These are phyloP conservation scores for Meiosimyza platycephala DNA, from an alignment of 2,888 invertebrate species.

Conservation along the genomic window DNA sequence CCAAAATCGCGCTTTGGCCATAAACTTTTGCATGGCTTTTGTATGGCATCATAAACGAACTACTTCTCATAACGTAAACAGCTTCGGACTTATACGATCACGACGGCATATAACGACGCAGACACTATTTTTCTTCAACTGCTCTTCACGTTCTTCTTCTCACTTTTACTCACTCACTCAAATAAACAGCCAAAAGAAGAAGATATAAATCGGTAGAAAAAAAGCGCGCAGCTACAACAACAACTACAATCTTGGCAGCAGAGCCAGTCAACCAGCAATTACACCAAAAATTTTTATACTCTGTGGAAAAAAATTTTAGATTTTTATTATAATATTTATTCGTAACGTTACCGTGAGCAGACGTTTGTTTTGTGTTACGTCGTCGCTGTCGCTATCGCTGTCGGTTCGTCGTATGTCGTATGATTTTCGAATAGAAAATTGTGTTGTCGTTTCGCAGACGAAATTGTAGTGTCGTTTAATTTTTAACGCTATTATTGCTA, in stretches of 20 bases:
- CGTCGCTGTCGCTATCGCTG: background rate
- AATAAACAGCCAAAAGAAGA: constrained; percentile 18
- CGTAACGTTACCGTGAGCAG: constrained; percentile 30
- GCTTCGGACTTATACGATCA: constrained; percentile 35
- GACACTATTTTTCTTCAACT: constrained; percentile 19
- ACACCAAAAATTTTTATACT: constrained; percentile 67
- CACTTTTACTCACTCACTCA: constrained; percentile 6
- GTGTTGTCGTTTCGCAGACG: constrained; percentile 5
- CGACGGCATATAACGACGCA: constrained; percentile 18
- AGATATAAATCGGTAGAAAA: constrained; percentile 34
- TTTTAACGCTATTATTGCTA: constrained; percentile 26
- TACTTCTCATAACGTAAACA: constrained; percentile 69
- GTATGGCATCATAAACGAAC: constrained; percentile 68
- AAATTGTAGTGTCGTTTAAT: background rate
- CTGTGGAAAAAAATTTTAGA: constrained; percentile 66
- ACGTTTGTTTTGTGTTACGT: constrained; percentile 26
- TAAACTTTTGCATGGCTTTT: constrained; percentile 66
- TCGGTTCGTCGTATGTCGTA: background rate
- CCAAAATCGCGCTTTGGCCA: constrained; percentile 52
- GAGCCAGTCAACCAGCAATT: constrained; percentile 56
- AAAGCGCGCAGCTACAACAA: constrained; percentile 55
- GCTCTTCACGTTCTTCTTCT: background rate
- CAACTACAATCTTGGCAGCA: constrained; percentile 30
- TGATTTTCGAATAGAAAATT: constrained; percentile 2
- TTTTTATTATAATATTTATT: constrained; percentile 68